These are phyloP conservation scores for Arctopsyche grandis DNA, from an alignment of 1,140 invertebrate species.

Conservation along the genomic window DNA sequence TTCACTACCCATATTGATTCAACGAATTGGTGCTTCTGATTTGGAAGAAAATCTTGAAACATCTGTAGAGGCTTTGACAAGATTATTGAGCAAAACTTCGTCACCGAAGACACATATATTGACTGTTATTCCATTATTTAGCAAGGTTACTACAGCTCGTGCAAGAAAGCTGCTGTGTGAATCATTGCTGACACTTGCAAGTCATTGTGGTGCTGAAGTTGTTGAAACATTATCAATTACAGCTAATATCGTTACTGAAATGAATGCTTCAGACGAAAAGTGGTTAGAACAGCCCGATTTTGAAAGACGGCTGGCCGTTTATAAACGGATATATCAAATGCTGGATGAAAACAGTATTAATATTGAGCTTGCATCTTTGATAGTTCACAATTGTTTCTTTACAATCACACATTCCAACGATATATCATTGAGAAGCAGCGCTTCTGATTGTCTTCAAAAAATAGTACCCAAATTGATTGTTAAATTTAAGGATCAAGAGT, in stretches of 20 bases:
- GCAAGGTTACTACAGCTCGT: slow-evolving; percentile 67
- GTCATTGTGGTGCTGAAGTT: slow-evolving; percentile 36
- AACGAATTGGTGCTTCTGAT: slow-evolving; percentile 73
- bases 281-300: slow-evolving; percentile 95
- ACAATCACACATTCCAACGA: slow-evolving; percentile 83
- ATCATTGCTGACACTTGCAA: slow-evolving; percentile 68
- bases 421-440: slow-evolving; percentile 81
- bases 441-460: slow-evolving; percentile 78
- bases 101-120: slow-evolving; percentile 74
- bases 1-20: slow-evolving; percentile 78
- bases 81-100: slow-evolving; percentile 76
- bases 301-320: slow-evolving; percentile 78
- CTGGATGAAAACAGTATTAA: slow-evolving; percentile 68
- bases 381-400: slow-evolving; percentile 86
- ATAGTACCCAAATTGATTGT: slow-evolving; percentile 70
- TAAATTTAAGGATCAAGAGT: slow-evolving; percentile 67
- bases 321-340: slow-evolving; percentile 72
- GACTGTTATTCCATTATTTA: slow-evolving; percentile 73
- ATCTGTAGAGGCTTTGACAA: slow-evolving; percentile 71
- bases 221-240: slow-evolving; percentile 57
- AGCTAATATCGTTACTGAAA: slow-evolving; percentile 67
- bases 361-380: slow-evolving; percentile 74
- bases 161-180: slow-evolving; percentile 74
- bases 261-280: slow-evolving; percentile 88
- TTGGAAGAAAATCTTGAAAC: slow-evolving; percentile 71